Conservation (phyloP, 2,113 vertebrate species). For the Hyaena hyaena region DNA sequence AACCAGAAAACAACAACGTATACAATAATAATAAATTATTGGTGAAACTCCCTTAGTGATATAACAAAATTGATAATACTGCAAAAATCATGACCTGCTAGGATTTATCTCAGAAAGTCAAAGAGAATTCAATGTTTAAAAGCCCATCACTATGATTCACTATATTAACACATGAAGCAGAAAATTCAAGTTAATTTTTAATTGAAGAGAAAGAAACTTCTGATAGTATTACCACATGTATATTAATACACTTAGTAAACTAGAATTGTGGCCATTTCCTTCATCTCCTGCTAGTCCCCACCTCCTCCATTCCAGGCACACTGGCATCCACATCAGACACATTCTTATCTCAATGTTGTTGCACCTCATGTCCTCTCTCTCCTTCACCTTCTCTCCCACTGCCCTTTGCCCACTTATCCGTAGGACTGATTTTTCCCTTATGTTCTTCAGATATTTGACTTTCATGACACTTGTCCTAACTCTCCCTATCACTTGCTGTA, state of each 20-base stretch:
- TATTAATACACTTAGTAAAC: neutral
- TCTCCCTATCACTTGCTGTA: neutral
- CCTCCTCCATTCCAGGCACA: neutral
- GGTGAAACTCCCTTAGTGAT: neutral
- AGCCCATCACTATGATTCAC: neutral
- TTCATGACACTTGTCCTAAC: neutral
- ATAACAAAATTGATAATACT: neutral
- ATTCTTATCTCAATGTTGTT: neutral
- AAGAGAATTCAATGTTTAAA: slow-evolving; percentile 36
- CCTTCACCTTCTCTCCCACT: neutral
- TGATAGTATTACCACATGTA: neutral
- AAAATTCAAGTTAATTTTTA: slow-evolving; percentile 41
- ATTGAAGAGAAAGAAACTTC: neutral
- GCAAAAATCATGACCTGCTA: slow-evolving; percentile 5
- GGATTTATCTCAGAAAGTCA: neutral
- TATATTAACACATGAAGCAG: neutral
- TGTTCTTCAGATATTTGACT: neutral
- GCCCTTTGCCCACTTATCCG: neutral
- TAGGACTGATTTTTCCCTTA: neutral
- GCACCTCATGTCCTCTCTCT: neutral
- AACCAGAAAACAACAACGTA: neutral
- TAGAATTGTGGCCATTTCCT: neutral
- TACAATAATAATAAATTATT: neutral
- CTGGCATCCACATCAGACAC: neutral
- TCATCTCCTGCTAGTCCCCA: neutral